Evolutionary conservation across 2,888 invertebrate genomes (phyloP).

Genomic region (Syrista parreyssii): DNA sequence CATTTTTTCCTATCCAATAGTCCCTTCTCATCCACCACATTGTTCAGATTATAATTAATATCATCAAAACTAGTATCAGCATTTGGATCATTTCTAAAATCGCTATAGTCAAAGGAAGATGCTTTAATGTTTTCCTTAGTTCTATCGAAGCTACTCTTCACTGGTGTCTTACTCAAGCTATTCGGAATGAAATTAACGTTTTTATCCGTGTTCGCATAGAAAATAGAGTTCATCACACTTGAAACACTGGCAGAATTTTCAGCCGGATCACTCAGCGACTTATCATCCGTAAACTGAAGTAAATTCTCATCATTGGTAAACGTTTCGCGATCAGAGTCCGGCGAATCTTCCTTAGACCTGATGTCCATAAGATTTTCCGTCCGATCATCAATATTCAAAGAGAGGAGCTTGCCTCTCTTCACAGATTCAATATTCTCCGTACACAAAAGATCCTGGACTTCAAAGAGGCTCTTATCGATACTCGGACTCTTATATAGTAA

Average conservation of each 20-base stretch:
- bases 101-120: conserved; percentile 20
- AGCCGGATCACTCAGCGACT: conserved; percentile 22
- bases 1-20: conserved; percentile 39
- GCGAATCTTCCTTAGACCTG: conserved; percentile 30
- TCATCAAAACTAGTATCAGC: background rate
- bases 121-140: conserved; percentile 41
- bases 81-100: conserved; percentile 16
- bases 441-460: conserved; percentile 45
- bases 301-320: conserved; percentile 26
- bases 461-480: conserved; percentile 45
- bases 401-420: conserved; percentile 23
- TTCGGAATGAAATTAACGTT: conserved; percentile 48
- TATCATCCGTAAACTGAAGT: conserved; percentile 28
- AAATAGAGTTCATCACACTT: conserved; percentile 12
- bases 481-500: conserved; percentile 50
- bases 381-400: conserved; percentile 5
- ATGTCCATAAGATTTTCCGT: conserved; percentile 21
- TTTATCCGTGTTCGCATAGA: conserved; percentile 25
- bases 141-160: conserved; percentile 28
- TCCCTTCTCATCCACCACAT: conserved; percentile 39
- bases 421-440: conserved; percentile 40
- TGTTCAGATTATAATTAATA: conserved; percentile 50
- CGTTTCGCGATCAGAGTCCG: background rate
- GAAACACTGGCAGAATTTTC: conserved; percentile 22
- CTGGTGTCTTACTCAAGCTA: conserved; percentile 42